Evolutionary conservation across 2,797 vertebrate species (phyloP), one percentile per base, ranked within the genome.

Genomic region (Capromys pilorides): DNA sequence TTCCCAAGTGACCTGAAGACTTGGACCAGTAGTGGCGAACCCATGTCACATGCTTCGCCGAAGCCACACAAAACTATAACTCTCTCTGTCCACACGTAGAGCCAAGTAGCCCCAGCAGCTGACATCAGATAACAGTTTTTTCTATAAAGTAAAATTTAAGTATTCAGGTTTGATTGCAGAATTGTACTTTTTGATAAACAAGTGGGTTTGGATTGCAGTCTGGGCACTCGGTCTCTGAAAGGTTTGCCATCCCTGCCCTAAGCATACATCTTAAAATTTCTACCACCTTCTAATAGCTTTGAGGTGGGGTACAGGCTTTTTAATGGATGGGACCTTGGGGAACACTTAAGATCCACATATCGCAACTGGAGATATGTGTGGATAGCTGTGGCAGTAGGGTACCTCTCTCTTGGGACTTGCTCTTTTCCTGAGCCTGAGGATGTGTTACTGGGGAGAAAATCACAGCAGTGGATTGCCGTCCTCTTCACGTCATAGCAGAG

Each of bases 31-130:
- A 26, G 71, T 45, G 39, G 24, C 10, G 2, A 14, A 6, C 71
- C 12, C 22, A 13, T 16, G 22, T 22, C 71, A 26, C 4, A 2
- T 19, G 1, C 13, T 45, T 45, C 13, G 0, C 39, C 4, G 13
- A 5, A 13, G 41, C 13, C 73, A 49, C 24, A 22, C 21, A 49
- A 26, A 77, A 28, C 5, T 26, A 49, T 26, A 77, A 28, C 5
- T 26, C 73, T 31, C 24, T 75, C 12, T 77, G 73, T 49, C 1
- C 73, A 16, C 14, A 0, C 14, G 0, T 0, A n/a, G 2, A 31
- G 26, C 13, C 2, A 28, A 16, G 73, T 77, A 22, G 67, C 67
- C n/a, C 67, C 67, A 71, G 67, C n/a, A 71, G 9, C 67, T 71
- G 67, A 69, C 67, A 69, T 10, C 19, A 36, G n/a, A 39, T 21